These are phyloP conservation scores for Sinocyclocheilus maitianheensis DNA, from an alignment of 2,113 vertebrate genomes.

Conservation along the genomic window DNA sequence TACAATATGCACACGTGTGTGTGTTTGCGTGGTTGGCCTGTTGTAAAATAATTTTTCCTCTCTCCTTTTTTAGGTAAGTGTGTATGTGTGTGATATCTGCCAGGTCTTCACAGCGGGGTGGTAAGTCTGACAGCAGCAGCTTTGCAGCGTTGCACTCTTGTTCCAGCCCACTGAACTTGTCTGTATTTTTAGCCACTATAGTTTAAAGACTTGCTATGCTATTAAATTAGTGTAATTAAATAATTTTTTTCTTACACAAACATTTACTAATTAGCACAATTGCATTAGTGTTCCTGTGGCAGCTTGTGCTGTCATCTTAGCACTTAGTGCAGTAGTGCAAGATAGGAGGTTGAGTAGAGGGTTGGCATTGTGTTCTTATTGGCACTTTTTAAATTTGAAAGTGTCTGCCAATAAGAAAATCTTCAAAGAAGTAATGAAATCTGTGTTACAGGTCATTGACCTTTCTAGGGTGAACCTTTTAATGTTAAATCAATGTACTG, in stretches of 20 bases:
- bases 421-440: background rate
- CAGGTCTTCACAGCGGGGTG: conserved; percentile 16
- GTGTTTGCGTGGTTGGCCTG: background rate
- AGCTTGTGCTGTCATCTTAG: background rate
- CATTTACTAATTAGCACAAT: conserved; percentile 7
- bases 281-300: background rate
- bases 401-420: background rate
- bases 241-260: background rate
- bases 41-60: background rate
- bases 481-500: background rate
- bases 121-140: conserved; percentile 28
- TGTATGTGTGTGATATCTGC: conserved; percentile 12
- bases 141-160: background rate
- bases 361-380: conserved; percentile 1
- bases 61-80: conserved; percentile 28
- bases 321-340: background rate
- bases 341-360: background rate
- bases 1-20: background rate
- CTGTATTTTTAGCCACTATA: conserved; percentile 10
- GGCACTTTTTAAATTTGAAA: background rate
- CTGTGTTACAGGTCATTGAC: background rate
- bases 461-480: background rate
- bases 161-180: conserved; percentile 19
- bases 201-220: background rate
- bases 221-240: conserved; percentile 16